Evolutionary conservation across 2,888 invertebrate species (phyloP), one percentile per base, ranked within the genome.

Genomic region (Unio delphinus): DNA sequence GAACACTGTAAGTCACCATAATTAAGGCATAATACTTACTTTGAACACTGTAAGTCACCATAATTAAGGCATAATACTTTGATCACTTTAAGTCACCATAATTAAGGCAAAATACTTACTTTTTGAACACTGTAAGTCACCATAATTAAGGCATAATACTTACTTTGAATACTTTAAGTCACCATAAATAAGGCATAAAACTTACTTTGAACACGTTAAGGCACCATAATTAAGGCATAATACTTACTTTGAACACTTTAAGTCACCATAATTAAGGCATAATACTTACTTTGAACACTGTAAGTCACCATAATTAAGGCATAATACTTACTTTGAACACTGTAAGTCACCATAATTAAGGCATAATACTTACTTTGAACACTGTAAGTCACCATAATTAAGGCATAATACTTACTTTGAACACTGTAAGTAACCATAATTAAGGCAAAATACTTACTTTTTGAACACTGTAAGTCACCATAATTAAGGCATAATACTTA

Each of bases 341-440:
- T 45, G 3, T 34, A 5, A 5, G 0, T 34, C 6, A 1, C 6
- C 34, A 34, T 34, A 34, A 34, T 34, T 45, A 45, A 45, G 45
- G 28, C 61, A 23, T 68, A 78, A 79, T 73, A 80, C 81, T 28
- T 64, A 67, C 61, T 72, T 79, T 28, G 78, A 79, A 17, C 45
- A 45, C 34, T 45, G 3, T 34, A 5, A 5, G 0, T 34, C 6
- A 1, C 6, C 34, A 34, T 34, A 34, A 34, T 34, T 45, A 45
- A 45, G 45, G 28, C 61, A 23, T 68, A 78, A 79, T 73, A 80
- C 81, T 28, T 64, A 67, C 61, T 72, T 79, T 28, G 78, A 79
- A 17, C 11, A 45, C 34, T 45, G 6, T 34, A 5, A 5, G 0
- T 34, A 0, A 1, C 6, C 34, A 34, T 34, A 34, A 34, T 34